Base-by-base conservation (phyloP, 2,797 vertebrate species). In the Sebastes taczanowskii region DNA sequence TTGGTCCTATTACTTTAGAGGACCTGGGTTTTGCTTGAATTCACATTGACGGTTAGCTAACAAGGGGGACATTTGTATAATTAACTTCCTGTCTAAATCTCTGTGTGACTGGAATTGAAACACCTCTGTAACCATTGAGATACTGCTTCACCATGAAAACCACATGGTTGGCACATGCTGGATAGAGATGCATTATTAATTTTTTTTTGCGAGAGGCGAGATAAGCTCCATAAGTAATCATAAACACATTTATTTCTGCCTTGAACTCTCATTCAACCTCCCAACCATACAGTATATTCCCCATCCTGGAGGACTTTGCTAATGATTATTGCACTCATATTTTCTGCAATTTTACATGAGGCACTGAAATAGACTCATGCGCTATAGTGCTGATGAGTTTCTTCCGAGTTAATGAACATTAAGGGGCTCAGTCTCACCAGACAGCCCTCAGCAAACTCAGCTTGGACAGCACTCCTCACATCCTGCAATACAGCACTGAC, bases 251-350 rank as follows among this genome's bases (percentile, higher is more conserved):
- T 58, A 86, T 84, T 63, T 86, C 71, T 78, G 71, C 63, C 18
- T 25, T 91, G 87, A 87, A 90, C 86, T 89, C 87, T 89, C 66
- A 83, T 88, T 90, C 86, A 88, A 85, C 81, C 82, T 86, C 80
- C 74, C 78, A 35, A 80, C 62, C 70, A 88, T 81, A 76, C 84
- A 80, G 64, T 80, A 35, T 66, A 35, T 82, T 76, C 59, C 7
- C 72, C 22, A 16, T 84, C 88, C 87, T 87, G 29, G 76, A 89
- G 86, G 90, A 89, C 63, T 84, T 76, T 14, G 56, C 78, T 91
- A 86, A 91, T 91, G 81, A 85, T 91, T 85, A 91, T 85, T 88
- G 60, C 56, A 1, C 81, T 86, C 75, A 60, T 90, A 88, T 90
- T 82, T 78, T 72, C 82, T 88, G 81, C 71, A 89, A 73, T 91